Base-by-base conservation (phyloP, 23 tunicate genomes). In the Trididemnum nubilum region DNA sequence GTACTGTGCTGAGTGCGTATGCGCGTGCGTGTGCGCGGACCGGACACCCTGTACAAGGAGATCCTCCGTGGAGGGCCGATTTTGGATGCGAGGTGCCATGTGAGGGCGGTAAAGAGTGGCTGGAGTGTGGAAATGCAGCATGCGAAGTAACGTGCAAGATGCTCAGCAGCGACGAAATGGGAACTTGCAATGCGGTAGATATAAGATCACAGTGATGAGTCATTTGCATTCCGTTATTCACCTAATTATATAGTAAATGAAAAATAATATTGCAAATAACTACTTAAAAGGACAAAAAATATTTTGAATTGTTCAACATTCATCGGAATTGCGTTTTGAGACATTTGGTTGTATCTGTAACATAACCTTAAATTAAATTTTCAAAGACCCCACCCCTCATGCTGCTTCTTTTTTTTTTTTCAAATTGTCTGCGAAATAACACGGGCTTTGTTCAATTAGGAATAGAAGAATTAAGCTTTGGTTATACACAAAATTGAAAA, bases 81-180 rank as follows among this genome's bases (percentile, higher is more conserved):
- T 18, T 66, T 25, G 76, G 84, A 5, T 91, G 97, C 54, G 44
- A 69, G 5, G 83, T 74, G 30, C 7, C 31, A 5, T 91, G 97
- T 36, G 54, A 34, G 0, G 84, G 81, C 0, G 97, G 97, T 4
- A 65, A 80, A 28, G 84, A 51, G 37, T 91, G 80, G 71, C 23
- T 23, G 28, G 90, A 77, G 30, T 91, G 97, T 67, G 85, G 35
- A 3, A 34, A 33, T 71, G 9, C 27, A 19, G 57, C 81, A 1
- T 91, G 97, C 36, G 97, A 91, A 51, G 28, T 24, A 35, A 86
- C 97, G 1, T 91, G 97, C 50, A 51, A 69, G 22, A 81, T 66
- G 97, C 33, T 81, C 12, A 77, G 70, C 74, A 64, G 23, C 22
- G 57, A 40, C 27, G 33, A 57, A 7, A 36, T 30, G 15, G 54